These are phyloP conservation scores for Protobothrops flavoviridis DNA, from an alignment of 2,113 vertebrate species.

Conservation along the genomic window DNA sequence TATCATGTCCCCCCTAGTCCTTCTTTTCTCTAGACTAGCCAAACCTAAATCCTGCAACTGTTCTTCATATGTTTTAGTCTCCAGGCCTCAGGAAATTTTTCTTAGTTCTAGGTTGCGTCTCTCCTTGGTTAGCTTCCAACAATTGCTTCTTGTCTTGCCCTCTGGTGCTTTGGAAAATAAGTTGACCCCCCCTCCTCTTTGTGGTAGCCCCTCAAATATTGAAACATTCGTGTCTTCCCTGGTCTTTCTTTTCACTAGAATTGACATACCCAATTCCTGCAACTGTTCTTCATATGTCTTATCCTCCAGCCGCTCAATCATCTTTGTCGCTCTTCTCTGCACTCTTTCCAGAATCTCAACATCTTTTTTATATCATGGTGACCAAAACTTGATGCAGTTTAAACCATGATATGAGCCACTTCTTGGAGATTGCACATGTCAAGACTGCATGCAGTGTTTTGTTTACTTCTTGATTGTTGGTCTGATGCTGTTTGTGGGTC, in stretches of 20 bases:
- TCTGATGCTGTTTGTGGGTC: no score
- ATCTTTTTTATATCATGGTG: no score
- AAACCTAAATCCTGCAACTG: not conserved
- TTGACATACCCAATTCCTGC: not conserved
- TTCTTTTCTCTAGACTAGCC: not conserved
- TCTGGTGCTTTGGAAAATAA: not conserved
- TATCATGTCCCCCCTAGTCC: not conserved
- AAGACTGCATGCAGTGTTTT: slow-evolving; percentile 15
- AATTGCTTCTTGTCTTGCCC: not conserved
- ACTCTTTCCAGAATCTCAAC: not conserved
- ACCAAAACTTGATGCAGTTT: not conserved
- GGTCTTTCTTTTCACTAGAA: not conserved
- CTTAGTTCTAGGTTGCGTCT: no score
- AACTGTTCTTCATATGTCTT: not conserved
- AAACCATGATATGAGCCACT: slow-evolving; percentile 18
- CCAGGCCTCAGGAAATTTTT: no score
- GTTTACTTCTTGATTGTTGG: no score
- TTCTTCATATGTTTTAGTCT: not conserved
- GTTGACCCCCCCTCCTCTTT: not conserved
- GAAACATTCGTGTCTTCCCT: not conserved
- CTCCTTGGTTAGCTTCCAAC: not conserved
- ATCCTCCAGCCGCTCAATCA: not conserved
- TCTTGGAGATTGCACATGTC: not conserved
- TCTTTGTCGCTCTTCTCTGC: not conserved
- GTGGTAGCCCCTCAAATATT: not conserved